These are phyloP conservation scores for Macrobrachium nipponense DNA, from an alignment of 1,140 invertebrate genomes.

Conservation along the genomic window DNA sequence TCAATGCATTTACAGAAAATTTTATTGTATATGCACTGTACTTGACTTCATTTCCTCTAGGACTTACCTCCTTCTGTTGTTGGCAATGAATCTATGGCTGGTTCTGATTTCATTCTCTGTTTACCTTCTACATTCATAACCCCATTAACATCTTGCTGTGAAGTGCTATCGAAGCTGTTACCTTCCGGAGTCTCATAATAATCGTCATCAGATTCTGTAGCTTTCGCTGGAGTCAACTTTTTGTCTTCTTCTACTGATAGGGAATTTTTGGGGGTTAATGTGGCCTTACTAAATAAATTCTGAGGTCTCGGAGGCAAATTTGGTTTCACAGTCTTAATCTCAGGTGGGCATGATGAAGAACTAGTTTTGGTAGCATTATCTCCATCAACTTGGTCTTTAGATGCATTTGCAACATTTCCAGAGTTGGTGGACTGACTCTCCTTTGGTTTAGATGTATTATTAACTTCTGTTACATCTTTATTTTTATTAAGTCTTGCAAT, in stretches of 20 bases:
- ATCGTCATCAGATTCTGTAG: conserved; percentile 20
- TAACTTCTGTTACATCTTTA: background rate
- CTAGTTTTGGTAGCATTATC: too few relatives aligned
- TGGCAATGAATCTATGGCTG: too few relatives aligned
- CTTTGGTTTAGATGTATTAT: too few relatives aligned
- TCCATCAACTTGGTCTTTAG: too few relatives aligned
- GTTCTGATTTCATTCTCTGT: background rate
- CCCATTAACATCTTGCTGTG: conserved; percentile 2
- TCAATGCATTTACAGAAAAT: too few relatives aligned
- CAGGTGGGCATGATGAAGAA: too few relatives aligned
- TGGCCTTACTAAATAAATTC: too few relatives aligned
- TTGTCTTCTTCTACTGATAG: background rate
- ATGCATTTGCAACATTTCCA: too few relatives aligned
- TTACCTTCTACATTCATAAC: background rate
- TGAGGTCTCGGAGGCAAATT: too few relatives aligned
- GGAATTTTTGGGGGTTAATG: background rate
- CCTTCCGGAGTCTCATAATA: conserved; percentile 45
- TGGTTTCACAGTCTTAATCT: too few relatives aligned
- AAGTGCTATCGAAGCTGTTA: conserved; percentile 13
- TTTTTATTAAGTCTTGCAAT: conserved; percentile 46
- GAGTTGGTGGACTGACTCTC: too few relatives aligned
- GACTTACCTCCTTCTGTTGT: conserved; percentile 24
- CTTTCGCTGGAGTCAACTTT: background rate
- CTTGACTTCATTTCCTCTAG: background rate
- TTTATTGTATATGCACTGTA: too few relatives aligned